Percentiles rank a stretch among this genome's conserved stretches.
These are phyloP conservation scores for Ormyrus thymus DNA, from an alignment of 2,888 invertebrate genomes.

Conservation along the genomic window DNA sequence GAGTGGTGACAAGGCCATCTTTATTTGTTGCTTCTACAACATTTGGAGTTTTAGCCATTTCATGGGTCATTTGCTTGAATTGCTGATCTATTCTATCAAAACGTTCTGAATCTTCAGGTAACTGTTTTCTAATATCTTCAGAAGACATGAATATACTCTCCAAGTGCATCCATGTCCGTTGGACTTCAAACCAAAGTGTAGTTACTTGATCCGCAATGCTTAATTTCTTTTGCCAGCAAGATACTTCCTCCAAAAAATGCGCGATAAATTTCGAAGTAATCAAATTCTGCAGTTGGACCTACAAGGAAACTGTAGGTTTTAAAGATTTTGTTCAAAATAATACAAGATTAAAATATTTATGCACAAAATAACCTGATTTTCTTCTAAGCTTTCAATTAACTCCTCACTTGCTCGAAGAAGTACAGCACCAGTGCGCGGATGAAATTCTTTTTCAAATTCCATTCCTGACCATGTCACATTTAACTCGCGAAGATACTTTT, in stretches of 20 bases:
- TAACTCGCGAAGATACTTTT: constrained; percentile 92
- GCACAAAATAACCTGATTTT: constrained; percentile 86
- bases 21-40: constrained; percentile 94
- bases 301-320: constrained; percentile 12
- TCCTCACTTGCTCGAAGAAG: constrained; percentile 94
- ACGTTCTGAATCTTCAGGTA: constrained; percentile 94
- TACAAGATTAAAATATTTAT: not conserved
- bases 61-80: constrained; percentile 87
- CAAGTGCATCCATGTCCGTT: constrained; percentile 96
- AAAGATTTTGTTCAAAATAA: not conserved
- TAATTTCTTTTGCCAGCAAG: constrained; percentile 93
- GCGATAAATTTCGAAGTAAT: constrained; percentile 98
- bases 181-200: constrained; percentile 95
- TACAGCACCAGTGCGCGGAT: constrained; percentile 90
- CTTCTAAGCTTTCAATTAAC: constrained; percentile 96
- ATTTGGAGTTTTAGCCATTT: constrained; percentile 89
- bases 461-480: constrained; percentile 94
- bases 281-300: constrained; percentile 96
- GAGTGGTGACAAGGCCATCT: constrained; percentile 84
- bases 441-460: constrained; percentile 94
- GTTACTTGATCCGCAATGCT: constrained; percentile 96
- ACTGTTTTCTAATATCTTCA: constrained; percentile 94
- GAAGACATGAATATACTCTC: constrained; percentile 99
- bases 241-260: constrained; percentile 95
- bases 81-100: constrained; percentile 94